These are phyloP conservation scores for Daktulosphaira vitifoliae DNA, from an alignment of 1,140 invertebrate genomes.

Conservation along the genomic window DNA sequence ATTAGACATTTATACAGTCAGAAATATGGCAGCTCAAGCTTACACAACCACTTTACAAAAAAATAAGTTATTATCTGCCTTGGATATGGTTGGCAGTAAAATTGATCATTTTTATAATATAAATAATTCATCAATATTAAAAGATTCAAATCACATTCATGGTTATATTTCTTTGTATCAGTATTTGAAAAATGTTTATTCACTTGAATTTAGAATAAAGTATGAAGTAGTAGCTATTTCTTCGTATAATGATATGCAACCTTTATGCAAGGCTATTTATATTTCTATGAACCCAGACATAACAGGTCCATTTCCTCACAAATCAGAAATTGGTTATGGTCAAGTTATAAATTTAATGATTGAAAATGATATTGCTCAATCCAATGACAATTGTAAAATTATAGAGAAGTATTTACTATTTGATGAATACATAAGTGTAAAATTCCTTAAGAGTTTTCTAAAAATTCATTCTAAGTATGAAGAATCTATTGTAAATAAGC, in stretches of 20 bases:
- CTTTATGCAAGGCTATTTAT: slow-evolving; percentile 26
- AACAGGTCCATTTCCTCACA: slow-evolving; percentile 1
- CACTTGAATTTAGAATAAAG: slow-evolving; percentile 7
- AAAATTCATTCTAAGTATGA: background rate
- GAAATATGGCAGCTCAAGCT: slow-evolving; percentile 28
- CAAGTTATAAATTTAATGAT: slow-evolving; percentile 21
- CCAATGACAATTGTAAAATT: background rate
- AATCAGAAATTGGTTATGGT: background rate
- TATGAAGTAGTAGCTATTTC: background rate
- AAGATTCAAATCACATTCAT: slow-evolving; percentile 19
- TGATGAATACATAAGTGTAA: background rate
- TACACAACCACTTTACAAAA: slow-evolving; percentile 10
- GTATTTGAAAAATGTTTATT: slow-evolving; percentile 19
- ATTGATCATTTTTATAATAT: background rate
- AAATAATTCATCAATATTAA: background rate
- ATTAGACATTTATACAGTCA: slow-evolving; percentile 18
- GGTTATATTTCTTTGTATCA: slow-evolving; percentile 5
- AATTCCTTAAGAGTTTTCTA: slow-evolving; percentile 12
- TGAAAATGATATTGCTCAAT: slow-evolving; percentile 1
- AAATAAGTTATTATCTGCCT: slow-evolving; percentile 6
- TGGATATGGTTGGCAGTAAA: background rate
- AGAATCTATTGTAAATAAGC: background rate
- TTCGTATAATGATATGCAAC: background rate
- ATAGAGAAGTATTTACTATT: background rate
- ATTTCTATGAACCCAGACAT: slow-evolving; percentile 10